These are phyloP conservation scores for Chaetodon trifasciatus DNA, from an alignment of 2,797 vertebrate species.

Conservation along the genomic window DNA sequence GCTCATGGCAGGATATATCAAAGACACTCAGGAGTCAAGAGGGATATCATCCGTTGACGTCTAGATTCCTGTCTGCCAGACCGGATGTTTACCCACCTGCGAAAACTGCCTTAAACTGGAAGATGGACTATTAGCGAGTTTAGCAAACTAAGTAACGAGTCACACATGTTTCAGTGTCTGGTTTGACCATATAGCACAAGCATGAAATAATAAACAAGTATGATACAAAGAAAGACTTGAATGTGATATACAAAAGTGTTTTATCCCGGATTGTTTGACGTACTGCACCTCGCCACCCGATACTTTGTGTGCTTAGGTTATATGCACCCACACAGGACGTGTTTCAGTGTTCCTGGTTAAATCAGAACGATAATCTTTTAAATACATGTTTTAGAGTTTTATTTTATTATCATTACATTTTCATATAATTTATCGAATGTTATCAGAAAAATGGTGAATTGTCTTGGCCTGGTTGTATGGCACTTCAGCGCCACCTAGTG, in stretches of 20 bases:
- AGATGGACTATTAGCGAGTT: neutral
- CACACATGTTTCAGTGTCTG: neutral
- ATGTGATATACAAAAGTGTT: neutral
- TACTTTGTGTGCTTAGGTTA: no score
- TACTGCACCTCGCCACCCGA: no score
- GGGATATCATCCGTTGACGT: slow-evolving; percentile 11
- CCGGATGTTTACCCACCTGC: slow-evolving; percentile 34
- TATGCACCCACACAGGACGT: no score
- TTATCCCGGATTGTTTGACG: neutral
- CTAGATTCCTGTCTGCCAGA: neutral
- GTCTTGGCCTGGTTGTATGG: neutral
- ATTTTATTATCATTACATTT: neutral
- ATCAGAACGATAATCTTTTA: no score
- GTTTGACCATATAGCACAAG: neutral
- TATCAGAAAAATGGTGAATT: neutral
- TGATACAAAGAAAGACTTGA: neutral
- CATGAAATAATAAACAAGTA: neutral
- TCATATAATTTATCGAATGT: neutral
- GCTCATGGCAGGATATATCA: slow-evolving; percentile 68
- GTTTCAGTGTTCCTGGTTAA: no score
- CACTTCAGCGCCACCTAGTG: slow-evolving; percentile 33
- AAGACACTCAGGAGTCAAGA: slow-evolving; percentile 65
- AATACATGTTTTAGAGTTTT: no score
- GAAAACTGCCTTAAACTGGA: neutral
- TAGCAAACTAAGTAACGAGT: neutral